These are phyloP conservation scores for Sinonovacula constricta DNA, from an alignment of 1,140 invertebrate genomes.

Conservation along the genomic window DNA sequence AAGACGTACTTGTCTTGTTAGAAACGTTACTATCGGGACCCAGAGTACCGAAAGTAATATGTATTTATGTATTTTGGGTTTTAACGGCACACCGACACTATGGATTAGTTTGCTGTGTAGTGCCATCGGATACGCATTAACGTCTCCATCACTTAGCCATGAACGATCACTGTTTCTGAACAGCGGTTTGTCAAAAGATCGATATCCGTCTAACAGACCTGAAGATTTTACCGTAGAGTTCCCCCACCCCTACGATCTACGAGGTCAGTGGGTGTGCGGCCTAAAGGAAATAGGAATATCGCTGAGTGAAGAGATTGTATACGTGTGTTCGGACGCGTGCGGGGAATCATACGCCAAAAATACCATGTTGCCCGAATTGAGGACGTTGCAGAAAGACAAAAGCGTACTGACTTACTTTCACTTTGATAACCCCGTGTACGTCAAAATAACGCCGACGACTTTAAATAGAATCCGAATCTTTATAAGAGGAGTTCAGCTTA, in stretches of 20 bases:
- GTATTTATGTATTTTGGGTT: conserved; percentile 15
- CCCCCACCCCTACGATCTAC: not conserved
- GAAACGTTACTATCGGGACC: conserved; percentile 2
- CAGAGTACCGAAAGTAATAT: conserved; percentile 22
- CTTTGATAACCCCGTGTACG: conserved; percentile 2
- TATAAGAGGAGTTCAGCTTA: not conserved
- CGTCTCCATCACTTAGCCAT: too few relatives aligned
- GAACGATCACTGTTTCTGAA: too few relatives aligned
- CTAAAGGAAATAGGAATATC: conserved; percentile 3
- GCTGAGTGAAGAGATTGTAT: conserved; percentile 1
- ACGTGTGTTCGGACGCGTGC: conserved; percentile 22
- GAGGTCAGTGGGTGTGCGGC: conserved; percentile 3
- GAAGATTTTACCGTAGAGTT: not conserved
- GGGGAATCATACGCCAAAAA: conserved; percentile 14
- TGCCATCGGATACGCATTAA: not conserved
- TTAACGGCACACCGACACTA: conserved; percentile 15
- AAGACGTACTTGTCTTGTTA: not conserved
- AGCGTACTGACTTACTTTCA: not conserved
- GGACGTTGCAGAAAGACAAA: conserved; percentile 1
- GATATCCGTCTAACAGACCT: not conserved
- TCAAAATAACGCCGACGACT: not conserved
- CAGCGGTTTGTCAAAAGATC: not conserved
- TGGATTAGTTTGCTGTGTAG: conserved; percentile 17
- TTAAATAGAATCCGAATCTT: conserved; percentile 1
- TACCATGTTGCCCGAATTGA: not conserved